Evolutionary conservation across 2,888 invertebrate genomes (phyloP), one percentile per base, ranked within the genome.

Genomic region (Leucoma salicis): DNA sequence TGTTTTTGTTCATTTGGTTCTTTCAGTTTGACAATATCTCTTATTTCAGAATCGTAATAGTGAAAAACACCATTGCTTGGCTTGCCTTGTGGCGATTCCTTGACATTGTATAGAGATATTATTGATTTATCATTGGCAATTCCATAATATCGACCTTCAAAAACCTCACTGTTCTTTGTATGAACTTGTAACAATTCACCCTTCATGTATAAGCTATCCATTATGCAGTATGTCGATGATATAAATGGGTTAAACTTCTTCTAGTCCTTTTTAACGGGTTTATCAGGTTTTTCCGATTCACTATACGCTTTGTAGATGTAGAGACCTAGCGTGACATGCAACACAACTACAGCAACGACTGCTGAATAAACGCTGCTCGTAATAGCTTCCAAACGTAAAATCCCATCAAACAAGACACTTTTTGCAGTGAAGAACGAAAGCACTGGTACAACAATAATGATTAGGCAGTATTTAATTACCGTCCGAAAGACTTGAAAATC

Each of bases 271-370:
- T 90, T 90, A 3, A 83, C 75, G 2, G 87, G 84, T 57, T 90
- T 88, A 11, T 65, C 69, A 34, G 66, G 31, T 66, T 73, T 88
- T 0, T 85, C 91, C 10, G 81, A 49, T 55, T 91, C 92, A 56
- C 92, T 93, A 74, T 95, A 96, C 0, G 96, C 96, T 65, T 91
- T 92, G 70, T 93, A 94, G 63, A 96, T 95, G 69, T 95, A 96
- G 32, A 95, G 81, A 15, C 94, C 96, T 45, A 96, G 73, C 2
- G 95, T 94, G 49, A 95, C 68, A 71, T 96, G 96, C 38, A 96
- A 82, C 4, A 94, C 92, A 4, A 95, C 64, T 7, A 96, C 92
- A 0, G 96, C 94, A 32, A 93, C 91, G 27, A 94, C 92, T 14
- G 96, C 96, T 2, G 96, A 93, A 74, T 94, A 95, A 21, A 96